phyloP scores from a whole-genome alignment of 2,113 vertebrate species.

The Eurystomus gularis region DNA sequence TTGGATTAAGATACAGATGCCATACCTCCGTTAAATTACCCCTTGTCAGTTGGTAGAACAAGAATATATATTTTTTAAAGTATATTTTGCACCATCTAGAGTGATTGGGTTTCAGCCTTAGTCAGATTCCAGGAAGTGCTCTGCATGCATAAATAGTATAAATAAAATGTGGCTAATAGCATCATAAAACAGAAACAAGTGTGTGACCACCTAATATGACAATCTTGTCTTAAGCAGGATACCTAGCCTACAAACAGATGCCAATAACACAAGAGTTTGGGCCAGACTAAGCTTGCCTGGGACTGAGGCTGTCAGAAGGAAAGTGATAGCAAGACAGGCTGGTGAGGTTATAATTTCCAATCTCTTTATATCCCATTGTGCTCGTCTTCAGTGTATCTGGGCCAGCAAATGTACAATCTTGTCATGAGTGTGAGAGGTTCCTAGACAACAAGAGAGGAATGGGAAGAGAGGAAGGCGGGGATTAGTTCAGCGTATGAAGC shows the following conservation, averaged over 20 bases:
- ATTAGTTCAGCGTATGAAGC: not conserved
- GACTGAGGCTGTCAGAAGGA: not conserved
- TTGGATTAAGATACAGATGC: not conserved
- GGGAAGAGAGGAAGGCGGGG: not conserved
- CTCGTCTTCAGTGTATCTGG: not conserved
- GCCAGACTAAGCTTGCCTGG: not conserved
- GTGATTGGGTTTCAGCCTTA: not conserved
- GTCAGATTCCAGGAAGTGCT: not conserved
- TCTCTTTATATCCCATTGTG: not conserved
- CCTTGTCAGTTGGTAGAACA: not conserved
- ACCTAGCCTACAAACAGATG: not conserved
- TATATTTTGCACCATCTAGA: not conserved
- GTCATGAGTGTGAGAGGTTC: not conserved
- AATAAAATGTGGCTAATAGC: not conserved
- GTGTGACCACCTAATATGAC: rapidly evolving
- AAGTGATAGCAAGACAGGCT: not conserved
- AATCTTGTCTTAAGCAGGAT: not conserved
- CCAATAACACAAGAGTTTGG: not conserved
- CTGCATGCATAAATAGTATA: not conserved
- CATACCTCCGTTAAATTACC: not conserved
- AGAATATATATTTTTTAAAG: not conserved
- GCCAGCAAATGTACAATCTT: not conserved
- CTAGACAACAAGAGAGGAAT: not conserved
- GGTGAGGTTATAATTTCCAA: not conserved
- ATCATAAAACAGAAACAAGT: not conserved